Evolutionary conservation across 2,797 vertebrate genomes (phyloP).

Genomic region (Arremon brunneinucha): DNA sequence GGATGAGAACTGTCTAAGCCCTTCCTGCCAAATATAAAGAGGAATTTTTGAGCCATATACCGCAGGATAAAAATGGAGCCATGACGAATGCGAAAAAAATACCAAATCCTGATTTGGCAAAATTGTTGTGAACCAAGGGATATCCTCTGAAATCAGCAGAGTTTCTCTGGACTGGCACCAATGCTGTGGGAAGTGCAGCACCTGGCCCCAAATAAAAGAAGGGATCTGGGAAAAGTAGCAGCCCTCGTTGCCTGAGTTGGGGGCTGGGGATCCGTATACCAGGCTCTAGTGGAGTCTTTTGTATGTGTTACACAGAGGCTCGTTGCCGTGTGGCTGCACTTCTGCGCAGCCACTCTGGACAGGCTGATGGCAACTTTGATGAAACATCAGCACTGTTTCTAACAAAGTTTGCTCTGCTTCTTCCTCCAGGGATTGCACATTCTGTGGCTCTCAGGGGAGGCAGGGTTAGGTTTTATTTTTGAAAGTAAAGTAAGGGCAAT

Average conservation of each 20-base stretch:
- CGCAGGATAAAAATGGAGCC: constrained; percentile 1
- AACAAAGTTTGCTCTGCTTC: background rate
- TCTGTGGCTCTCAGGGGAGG: background rate
- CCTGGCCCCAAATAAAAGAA: background rate
- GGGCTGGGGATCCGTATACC: constrained; percentile 20
- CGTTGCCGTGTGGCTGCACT: constrained; percentile 9
- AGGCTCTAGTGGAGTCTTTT: constrained; percentile 44
- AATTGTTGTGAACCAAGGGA: background rate
- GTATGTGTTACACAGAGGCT: constrained; percentile 43
- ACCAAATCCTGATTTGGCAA: background rate
- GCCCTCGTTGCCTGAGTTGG: background rate
- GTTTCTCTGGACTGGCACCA: background rate
- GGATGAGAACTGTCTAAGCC: background rate
- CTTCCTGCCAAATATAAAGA: background rate
- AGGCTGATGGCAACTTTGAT: constrained; percentile 14
- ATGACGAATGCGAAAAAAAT: background rate
- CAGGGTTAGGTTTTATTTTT: background rate
- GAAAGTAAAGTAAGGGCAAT: background rate
- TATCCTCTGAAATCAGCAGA: background rate
- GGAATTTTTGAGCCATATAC: background rate
- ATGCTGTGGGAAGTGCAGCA: background rate
- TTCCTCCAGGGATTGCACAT: background rate
- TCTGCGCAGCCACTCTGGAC: background rate
- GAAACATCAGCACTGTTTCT: background rate
- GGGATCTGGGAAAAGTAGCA: constrained; percentile 8